Conservation (phyloP, 2,797 vertebrate genomes). For the Trichosurus vulpecula region DNA sequence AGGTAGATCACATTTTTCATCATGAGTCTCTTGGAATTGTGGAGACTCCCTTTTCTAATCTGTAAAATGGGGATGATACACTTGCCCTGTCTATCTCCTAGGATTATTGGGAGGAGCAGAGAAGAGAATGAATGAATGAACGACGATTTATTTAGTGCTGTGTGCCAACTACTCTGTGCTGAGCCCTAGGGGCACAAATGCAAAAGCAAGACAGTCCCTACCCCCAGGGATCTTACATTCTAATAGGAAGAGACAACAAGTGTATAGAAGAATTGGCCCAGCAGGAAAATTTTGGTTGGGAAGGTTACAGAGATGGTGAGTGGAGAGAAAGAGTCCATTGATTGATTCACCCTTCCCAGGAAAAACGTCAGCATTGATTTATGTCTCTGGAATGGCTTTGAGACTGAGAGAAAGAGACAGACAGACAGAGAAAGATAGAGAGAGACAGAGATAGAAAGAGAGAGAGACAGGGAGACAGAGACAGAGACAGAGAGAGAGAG, state of each 20-base stretch:
- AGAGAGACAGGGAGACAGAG: too few relatives aligned
- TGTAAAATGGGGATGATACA: neutral
- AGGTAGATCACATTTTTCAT: neutral
- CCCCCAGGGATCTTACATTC: neutral
- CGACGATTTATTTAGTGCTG: neutral
- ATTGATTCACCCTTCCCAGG: neutral
- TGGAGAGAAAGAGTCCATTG: neutral
- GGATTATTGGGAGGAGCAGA: neutral
- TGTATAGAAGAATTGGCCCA: neutral
- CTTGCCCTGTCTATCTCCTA: neutral
- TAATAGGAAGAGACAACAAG: neutral
- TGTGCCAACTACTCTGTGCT: too few relatives aligned
- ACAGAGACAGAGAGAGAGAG: too few relatives aligned
- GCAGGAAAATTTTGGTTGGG: neutral
- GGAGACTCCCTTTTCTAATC: neutral
- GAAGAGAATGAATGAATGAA: neutral
- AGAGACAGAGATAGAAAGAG: too few relatives aligned
- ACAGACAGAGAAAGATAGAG: too few relatives aligned
- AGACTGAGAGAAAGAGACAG: too few relatives aligned
- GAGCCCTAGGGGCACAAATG: neutral
- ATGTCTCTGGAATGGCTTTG: too few relatives aligned
- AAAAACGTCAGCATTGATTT: neutral
- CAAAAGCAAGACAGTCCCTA: neutral
- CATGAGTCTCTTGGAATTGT: neutral
- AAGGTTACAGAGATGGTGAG: neutral